Evolutionary conservation across 2,113 vertebrate genomes (phyloP).

Genomic region (Corvus moneduloides): DNA sequence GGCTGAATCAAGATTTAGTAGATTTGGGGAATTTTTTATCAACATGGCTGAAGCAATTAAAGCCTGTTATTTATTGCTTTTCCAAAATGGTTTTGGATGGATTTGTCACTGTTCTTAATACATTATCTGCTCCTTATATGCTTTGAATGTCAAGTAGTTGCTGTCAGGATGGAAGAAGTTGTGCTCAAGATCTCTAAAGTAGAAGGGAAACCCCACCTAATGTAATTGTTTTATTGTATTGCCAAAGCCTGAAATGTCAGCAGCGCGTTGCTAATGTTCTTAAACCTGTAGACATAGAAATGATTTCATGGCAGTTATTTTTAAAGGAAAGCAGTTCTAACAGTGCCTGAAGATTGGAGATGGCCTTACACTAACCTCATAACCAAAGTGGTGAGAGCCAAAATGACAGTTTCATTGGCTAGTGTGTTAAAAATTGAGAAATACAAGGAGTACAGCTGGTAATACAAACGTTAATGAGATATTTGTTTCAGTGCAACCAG

Average conservation of each 20-base stretch:
- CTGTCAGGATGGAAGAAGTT: constrained; percentile 31
- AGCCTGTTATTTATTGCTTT: neutral
- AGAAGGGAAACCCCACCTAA: constrained; percentile 35
- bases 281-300: neutral
- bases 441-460: neutral
- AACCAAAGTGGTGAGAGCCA: neutral
- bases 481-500: neutral
- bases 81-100: neutral
- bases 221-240: constrained; percentile 18
- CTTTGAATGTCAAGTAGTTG: constrained; percentile 11
- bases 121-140: neutral
- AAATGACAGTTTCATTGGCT: neutral
- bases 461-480: neutral
- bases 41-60: neutral
- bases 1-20: neutral
- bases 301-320: neutral
- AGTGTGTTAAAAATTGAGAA: neutral
- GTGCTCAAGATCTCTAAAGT: neutral
- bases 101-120: neutral
- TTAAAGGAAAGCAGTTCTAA: neutral
- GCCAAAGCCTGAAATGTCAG: neutral
- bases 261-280: neutral
- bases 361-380: neutral
- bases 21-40: neutral
- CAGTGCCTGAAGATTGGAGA: neutral